phyloP scores from a whole-genome alignment of 2,888 invertebrate genomes.

The Leptopilina drosophilae region DNA sequence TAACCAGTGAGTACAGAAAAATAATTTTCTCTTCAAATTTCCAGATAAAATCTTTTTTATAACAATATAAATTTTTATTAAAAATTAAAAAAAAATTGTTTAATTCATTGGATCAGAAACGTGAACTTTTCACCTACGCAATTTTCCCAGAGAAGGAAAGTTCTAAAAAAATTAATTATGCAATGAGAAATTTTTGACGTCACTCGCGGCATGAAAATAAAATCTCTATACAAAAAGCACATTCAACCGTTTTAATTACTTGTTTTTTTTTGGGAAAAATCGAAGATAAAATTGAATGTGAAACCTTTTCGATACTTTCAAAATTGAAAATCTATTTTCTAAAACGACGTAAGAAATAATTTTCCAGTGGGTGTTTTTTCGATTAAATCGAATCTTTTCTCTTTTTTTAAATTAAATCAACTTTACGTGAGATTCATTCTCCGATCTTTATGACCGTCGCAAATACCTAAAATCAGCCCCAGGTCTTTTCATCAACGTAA shows the following conservation, averaged over 20 bases:
- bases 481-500: conserved; percentile 21
- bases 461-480: conserved; percentile 5
- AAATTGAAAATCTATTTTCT: not conserved
- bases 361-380: not conserved
- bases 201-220: not conserved
- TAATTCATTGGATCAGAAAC: too few relatives aligned
- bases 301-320: not conserved
- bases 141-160: not conserved
- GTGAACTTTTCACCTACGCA: too few relatives aligned
- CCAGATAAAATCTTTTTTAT: too few relatives aligned
- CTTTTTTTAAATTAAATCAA: conserved; percentile 1
- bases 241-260: not conserved
- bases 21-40: too few relatives aligned
- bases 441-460: not conserved
- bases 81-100: too few relatives aligned
- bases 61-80: too few relatives aligned
- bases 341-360: not conserved
- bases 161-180: not conserved
- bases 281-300: not conserved
- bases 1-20: too few relatives aligned
- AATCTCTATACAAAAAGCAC: not conserved
- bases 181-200: not conserved
- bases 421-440: not conserved
- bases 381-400: conserved; percentile 1
- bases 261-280: not conserved